phyloP scores from a whole-genome alignment of 2,797 vertebrate species.

The Crocidura indochinensis region DNA sequence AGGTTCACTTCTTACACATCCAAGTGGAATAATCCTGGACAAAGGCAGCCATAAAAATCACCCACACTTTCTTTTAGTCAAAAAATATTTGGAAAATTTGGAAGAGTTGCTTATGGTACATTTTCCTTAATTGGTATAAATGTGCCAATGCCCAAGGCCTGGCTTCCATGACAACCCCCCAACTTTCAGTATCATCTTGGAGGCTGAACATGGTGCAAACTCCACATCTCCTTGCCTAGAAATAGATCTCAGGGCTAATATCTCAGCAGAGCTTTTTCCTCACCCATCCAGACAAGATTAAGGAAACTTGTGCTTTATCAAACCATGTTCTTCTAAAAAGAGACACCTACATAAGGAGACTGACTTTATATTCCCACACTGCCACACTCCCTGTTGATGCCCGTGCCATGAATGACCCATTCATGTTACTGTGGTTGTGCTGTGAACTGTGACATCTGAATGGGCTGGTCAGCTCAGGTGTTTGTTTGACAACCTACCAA shows the following conservation, averaged over 20 bases:
- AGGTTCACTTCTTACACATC: neutral
- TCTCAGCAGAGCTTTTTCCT: too few relatives aligned
- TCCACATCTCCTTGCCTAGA: neutral
- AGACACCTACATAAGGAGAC: neutral
- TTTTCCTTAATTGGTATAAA: conserved; percentile 56
- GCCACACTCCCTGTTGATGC: neutral
- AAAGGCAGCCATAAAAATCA: conserved; percentile 51
- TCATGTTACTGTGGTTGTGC: too few relatives aligned
- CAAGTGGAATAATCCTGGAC: neutral
- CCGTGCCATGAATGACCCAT: rapidly evolving
- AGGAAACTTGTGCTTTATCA: neutral
- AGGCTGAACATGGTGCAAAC: neutral
- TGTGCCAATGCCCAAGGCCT: neutral
- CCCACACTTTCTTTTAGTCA: conserved; percentile 52
- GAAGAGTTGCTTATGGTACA: conserved; percentile 59
- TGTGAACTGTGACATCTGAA: neutral
- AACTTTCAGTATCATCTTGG: neutral
- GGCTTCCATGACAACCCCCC: neutral
- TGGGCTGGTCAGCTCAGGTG: conserved; percentile 59
- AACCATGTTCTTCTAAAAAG: neutral
- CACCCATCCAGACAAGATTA: neutral
- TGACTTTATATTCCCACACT: neutral
- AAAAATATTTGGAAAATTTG: conserved; percentile 41
- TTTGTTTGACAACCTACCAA: conserved; percentile 59
- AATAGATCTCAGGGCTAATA: neutral